A percentile compares a stretch with the other conserved stretches of the same genome.
Conservation (phyloP, 2,113 vertebrate species). For the Tyrannus savana region DNA sequence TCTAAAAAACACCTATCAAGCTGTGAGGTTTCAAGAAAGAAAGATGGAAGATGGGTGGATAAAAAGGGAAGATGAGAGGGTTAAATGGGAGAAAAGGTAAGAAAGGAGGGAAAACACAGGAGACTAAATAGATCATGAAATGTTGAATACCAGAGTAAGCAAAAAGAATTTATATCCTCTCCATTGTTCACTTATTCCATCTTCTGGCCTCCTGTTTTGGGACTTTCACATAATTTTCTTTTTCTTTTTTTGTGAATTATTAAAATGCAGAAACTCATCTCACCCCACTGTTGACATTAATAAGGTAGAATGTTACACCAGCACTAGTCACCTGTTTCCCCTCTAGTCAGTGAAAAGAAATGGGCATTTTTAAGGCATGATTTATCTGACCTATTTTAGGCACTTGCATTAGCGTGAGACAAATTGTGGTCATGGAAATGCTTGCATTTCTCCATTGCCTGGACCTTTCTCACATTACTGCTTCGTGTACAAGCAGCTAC, state of each 20-base stretch:
- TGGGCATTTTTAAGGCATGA: background rate
- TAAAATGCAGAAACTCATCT: background rate
- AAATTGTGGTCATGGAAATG: background rate
- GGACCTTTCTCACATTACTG: background rate
- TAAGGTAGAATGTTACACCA: background rate
- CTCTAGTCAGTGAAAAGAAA: background rate
- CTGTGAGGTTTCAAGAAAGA: background rate
- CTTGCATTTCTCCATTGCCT: background rate
- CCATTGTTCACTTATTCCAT: background rate
- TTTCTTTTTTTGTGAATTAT: background rate
- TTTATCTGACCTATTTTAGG: background rate
- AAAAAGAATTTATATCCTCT: background rate
- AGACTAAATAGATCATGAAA: background rate
- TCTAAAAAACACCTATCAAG: background rate
- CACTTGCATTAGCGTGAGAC: background rate
- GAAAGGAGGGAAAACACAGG: background rate
- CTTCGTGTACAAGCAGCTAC: background rate
- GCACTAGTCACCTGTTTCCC: background rate
- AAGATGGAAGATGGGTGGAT: background rate
- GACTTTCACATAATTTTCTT: background rate
- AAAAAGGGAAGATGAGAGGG: accelerated
- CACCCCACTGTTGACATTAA: background rate
- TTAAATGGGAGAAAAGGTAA: background rate
- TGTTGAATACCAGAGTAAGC: background rate
- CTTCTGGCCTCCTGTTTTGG: background rate